Evolutionary conservation across 2,888 invertebrate species (phyloP), one percentile per base, ranked within the genome.

Genomic region (Lepidonotus clava): DNA sequence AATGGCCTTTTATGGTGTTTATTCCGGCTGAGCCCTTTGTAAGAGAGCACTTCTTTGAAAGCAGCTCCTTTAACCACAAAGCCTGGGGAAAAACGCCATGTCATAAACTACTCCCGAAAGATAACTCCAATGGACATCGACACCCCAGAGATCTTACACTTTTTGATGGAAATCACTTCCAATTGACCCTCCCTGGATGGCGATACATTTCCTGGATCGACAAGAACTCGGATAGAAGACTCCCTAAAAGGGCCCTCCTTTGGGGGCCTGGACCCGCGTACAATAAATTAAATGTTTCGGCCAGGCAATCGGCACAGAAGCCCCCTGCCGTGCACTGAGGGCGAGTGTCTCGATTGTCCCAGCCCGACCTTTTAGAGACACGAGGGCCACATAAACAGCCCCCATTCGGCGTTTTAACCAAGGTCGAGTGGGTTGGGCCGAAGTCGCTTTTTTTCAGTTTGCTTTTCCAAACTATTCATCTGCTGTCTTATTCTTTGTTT

Each of bases 231-330:
- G 61, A 28, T n/a, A 61, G 28, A 32, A 1, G 28, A 56, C 14
- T 61, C 61, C 28, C 61, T 61, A 28, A 61, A 18, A 46, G 24
- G 61, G 61, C 61, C 2, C 61, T 28, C 28, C 61, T n/a, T 61
- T 32, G 61, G 21, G 24, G 61, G 24, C n/a, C n/a, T n/a, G n/a
- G n/a, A n/a, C n/a, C n/a, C n/a, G n/a, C n/a, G 24, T 11, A 32
- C 28, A 32, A 61, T 61, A 61, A 61, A 61, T 61, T 61, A 61
- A 61, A 61, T 61, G 61, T 18, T 61, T 61, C 61, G 28, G 11
- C 28, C 28, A 11, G 24, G 21, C 11, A 24, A 4, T 61, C n/a
- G 61, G 53, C 53, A 18, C 53, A n/a, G 11, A n/a, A 53, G 53
- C 18, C n/a, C n/a, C n/a, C 53, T 53, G 53, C 53, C 53, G n/a